Conservation (phyloP, 1,140 invertebrate genomes). For the Procambarus virginalis region DNA sequence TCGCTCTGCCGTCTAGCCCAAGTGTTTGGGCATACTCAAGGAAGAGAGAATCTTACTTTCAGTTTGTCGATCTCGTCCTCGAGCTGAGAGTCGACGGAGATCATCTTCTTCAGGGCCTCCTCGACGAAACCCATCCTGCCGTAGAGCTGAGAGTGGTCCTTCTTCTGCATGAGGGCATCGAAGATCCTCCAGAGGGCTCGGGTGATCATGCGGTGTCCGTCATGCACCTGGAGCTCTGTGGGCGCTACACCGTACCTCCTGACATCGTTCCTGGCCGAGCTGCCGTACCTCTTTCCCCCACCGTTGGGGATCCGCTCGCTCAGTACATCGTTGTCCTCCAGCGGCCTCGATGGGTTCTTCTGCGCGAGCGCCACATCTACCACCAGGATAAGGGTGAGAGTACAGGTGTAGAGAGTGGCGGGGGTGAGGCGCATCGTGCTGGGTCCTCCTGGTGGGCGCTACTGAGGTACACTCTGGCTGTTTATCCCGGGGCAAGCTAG, state of each 20-base stretch:
- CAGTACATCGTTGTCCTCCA: neutral
- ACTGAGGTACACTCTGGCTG: no score
- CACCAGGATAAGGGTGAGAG: neutral
- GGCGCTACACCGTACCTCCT: slow-evolving; percentile 30
- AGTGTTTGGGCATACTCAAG: neutral
- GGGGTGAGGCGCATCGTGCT: neutral
- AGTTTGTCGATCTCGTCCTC: slow-evolving; percentile 66
- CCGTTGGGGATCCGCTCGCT: neutral
- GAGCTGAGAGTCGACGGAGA: slow-evolving; percentile 65
- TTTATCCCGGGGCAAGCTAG: no score
- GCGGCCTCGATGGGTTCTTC: slow-evolving; percentile 38
- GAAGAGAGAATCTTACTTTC: slow-evolving; percentile 33
- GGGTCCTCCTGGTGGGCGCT: no score
- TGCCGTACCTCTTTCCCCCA: slow-evolving; percentile 29
- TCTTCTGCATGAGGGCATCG: slow-evolving; percentile 70
- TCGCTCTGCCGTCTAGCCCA: no score
- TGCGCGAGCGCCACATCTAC: slow-evolving; percentile 8
- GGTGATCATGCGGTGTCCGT: slow-evolving; percentile 69
- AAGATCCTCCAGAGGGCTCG: slow-evolving; percentile 70
- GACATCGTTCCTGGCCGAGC: slow-evolving; percentile 52
- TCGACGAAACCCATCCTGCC: slow-evolving; percentile 67
- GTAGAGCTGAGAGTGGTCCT: slow-evolving; percentile 67
- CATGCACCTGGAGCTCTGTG: slow-evolving; percentile 7
- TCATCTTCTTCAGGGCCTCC: slow-evolving; percentile 68
- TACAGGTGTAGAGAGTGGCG: neutral